These are phyloP conservation scores for Clarias laeviceps DNA, from an alignment of 2,797 vertebrate genomes.

Conservation along the genomic window DNA sequence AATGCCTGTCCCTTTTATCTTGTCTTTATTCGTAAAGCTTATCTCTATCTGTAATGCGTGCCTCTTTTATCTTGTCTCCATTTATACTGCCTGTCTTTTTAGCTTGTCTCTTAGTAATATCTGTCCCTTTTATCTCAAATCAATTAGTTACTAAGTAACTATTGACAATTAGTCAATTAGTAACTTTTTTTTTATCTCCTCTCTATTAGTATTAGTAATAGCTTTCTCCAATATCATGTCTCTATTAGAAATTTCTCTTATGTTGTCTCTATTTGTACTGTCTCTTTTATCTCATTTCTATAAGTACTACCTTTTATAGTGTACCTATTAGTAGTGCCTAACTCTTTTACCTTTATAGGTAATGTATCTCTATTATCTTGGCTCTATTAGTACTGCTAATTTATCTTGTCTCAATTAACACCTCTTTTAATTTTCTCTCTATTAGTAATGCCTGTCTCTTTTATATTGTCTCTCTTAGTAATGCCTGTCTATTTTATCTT, in stretches of 20 bases:
- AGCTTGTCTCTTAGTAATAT: too few species aligned
- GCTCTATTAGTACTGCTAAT: too few species aligned
- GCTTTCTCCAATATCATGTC: neutral
- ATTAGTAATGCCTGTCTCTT: neutral
- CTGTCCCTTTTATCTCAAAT: neutral
- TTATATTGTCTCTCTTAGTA: neutral
- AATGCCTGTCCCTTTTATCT: neutral
- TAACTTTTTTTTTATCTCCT: too few species aligned
- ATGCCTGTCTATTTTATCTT: conserved; percentile 9
- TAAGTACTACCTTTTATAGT: neutral
- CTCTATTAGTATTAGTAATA: neutral
- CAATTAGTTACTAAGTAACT: neutral
- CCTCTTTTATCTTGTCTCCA: neutral
- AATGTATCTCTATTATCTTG: too few species aligned
- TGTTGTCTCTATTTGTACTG: neutral
- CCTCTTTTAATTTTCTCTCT: too few species aligned
- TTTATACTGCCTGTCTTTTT: neutral
- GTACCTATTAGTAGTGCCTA: neutral
- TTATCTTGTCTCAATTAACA: too few species aligned
- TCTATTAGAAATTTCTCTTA: neutral
- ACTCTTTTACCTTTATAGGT: neutral
- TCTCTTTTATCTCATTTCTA: neutral
- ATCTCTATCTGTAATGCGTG: neutral
- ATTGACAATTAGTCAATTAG: too few species aligned
- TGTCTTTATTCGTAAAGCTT: too few species aligned